These are phyloP conservation scores for Eutolmus rufibarbis DNA, from an alignment of 2,888 invertebrate species.

Conservation along the genomic window DNA sequence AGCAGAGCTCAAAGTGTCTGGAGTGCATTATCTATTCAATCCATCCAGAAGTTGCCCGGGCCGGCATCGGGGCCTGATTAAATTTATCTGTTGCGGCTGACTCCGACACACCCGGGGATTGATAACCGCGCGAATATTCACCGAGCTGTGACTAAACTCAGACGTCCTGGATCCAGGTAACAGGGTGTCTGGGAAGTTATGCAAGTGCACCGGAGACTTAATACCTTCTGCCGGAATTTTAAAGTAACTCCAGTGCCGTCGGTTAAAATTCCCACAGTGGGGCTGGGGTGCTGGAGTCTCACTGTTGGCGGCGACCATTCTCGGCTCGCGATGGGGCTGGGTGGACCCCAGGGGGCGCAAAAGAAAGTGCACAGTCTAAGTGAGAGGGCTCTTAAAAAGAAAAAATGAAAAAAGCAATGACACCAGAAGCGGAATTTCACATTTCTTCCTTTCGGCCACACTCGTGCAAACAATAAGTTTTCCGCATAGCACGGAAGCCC, in stretches of 20 bases:
- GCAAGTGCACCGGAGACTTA: slow-evolving; percentile 5
- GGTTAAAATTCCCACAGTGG: slow-evolving; percentile 25
- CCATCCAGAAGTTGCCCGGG: background rate
- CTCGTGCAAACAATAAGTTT: slow-evolving; percentile 42
- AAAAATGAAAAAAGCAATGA: background rate
- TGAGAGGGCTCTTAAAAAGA: background rate
- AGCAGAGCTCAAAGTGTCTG: background rate
- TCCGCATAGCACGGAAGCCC: slow-evolving; percentile 41
- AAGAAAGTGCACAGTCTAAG: slow-evolving; percentile 31
- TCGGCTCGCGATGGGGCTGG: background rate
- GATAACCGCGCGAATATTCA: slow-evolving; percentile 14
- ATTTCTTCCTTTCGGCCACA: slow-evolving; percentile 34
- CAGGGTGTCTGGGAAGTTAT: slow-evolving; percentile 6
- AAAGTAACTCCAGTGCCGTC: slow-evolving; percentile 7
- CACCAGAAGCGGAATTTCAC: slow-evolving; percentile 38
- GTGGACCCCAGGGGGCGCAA: background rate
- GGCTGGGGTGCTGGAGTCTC: background rate
- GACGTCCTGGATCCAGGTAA: slow-evolving; percentile 3
- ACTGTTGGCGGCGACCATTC: background rate
- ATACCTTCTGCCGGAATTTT: slow-evolving; percentile 13
- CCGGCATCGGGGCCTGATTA: slow-evolving; percentile 10
- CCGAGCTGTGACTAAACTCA: slow-evolving; percentile 10
- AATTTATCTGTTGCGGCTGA: slow-evolving; percentile 27
- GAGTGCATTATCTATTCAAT: slow-evolving; percentile 26
- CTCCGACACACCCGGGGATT: background rate